These are phyloP conservation scores for Saccopteryx bilineata DNA, from an alignment of 2,113 vertebrate species.

Conservation along the genomic window DNA sequence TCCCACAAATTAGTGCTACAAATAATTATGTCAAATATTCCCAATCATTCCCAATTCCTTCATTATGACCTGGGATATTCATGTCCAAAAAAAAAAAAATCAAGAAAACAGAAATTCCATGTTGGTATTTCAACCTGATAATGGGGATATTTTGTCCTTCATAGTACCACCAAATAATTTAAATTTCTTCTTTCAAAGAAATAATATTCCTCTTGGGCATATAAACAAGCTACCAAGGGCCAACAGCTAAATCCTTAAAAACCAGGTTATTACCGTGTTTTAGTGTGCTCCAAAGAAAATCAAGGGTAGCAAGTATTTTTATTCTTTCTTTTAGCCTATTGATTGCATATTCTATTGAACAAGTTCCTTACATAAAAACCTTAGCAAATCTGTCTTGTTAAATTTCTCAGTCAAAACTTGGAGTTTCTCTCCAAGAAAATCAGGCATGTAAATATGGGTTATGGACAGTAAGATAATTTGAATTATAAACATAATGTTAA, in stretches of 20 bases:
- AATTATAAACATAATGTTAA: not conserved
- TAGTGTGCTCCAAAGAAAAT: not conserved
- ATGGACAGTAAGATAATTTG: not conserved
- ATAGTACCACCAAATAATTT: not conserved
- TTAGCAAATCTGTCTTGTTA: not conserved
- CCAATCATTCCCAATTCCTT: not conserved
- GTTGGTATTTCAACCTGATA: not conserved
- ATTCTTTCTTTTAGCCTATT: not conserved
- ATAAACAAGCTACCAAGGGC: not conserved
- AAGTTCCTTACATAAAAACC: not conserved
- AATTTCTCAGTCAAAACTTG: not conserved
- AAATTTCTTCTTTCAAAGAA: not conserved
- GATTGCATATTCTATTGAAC: not conserved
- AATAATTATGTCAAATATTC: not conserved
- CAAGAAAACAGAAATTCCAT: not conserved
- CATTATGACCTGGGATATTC: not conserved
- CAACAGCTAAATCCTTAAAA: not conserved
- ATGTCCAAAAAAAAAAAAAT: not conserved
- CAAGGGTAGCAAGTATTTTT: not conserved
- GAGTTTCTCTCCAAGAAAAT: not conserved
- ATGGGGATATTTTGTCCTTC: not conserved
- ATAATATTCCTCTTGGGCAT: not conserved
- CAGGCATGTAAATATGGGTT: fast-evolving
- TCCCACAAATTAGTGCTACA: not conserved
- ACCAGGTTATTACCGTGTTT: not conserved